A percentile compares a stretch with the other conserved stretches of the same genome.
phyloP scores from a whole-genome alignment of 2,888 invertebrate species.

The Ornithoptera priamus region DNA sequence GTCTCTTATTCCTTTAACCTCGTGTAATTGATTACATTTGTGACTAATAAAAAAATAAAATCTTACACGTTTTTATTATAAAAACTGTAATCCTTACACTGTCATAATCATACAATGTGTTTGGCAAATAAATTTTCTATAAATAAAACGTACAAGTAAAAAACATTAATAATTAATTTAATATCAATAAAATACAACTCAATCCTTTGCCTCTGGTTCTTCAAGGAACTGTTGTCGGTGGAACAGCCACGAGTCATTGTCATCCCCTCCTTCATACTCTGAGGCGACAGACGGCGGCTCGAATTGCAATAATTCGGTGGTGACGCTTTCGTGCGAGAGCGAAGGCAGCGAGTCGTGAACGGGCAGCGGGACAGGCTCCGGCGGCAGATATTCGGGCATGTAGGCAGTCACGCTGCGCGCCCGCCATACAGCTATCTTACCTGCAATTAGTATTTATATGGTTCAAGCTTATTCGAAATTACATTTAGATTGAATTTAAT shows the following conservation, averaged over 20 bases:
- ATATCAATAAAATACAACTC: not conserved
- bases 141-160: not conserved
- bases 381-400: slow-evolving; percentile 84
- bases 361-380: slow-evolving; percentile 83
- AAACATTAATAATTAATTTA: not conserved
- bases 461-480: not conserved
- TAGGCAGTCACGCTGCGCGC: slow-evolving; percentile 84
- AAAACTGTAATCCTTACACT: no score
- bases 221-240: slow-evolving; percentile 70
- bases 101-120: no score
- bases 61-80: no score
- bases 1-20: no score
- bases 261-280: slow-evolving; percentile 67
- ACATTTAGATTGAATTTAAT: no score
- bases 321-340: slow-evolving; percentile 59
- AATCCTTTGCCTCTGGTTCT: slow-evolving; percentile 53
- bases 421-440: slow-evolving; percentile 82
- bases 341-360: slow-evolving; percentile 83
- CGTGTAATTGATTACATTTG: no score
- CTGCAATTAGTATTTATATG: slow-evolving; percentile 35
- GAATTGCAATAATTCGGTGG: slow-evolving; percentile 68
- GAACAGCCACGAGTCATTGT: slow-evolving; percentile 68
- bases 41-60: no score
- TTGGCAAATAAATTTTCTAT: no score
- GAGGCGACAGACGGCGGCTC: slow-evolving; percentile 52